These are phyloP conservation scores for Phoxinus phoxinus DNA, from an alignment of 2,113 vertebrate genomes.

Conservation along the genomic window DNA sequence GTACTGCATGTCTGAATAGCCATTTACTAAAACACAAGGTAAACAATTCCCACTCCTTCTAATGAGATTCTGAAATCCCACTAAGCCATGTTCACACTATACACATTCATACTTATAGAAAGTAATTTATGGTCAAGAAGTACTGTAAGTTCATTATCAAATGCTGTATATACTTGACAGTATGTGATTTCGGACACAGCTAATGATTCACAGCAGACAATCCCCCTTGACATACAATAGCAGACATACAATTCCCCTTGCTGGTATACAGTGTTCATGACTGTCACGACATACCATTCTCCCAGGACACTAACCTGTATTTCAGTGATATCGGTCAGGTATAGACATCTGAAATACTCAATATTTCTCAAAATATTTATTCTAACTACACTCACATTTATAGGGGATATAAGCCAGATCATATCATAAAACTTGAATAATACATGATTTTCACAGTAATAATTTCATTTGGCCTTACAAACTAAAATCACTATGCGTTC, in stretches of 20 bases:
- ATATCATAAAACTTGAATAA: conserved; percentile 33
- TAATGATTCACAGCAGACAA: conserved; percentile 10
- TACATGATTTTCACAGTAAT: background rate
- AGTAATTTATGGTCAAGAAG: background rate
- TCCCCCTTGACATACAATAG: too few relatives aligned
- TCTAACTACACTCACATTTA: background rate
- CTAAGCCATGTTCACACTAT: too few relatives aligned
- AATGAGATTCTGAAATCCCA: background rate
- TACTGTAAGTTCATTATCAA: background rate
- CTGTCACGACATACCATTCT: background rate
- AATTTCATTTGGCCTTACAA: conserved; percentile 18
- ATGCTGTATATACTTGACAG: background rate
- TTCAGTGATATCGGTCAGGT: background rate
- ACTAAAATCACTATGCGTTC: background rate
- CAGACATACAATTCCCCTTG: background rate
- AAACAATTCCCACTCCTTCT: background rate
- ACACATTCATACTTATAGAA: background rate
- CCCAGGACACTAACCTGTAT: too few relatives aligned
- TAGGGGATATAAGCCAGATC: background rate
- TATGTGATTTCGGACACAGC: background rate
- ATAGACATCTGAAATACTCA: background rate
- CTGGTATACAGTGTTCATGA: background rate
- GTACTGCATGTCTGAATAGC: background rate
- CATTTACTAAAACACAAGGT: background rate
- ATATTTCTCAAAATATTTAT: background rate